Evolutionary conservation across 2,888 invertebrate genomes (phyloP).

Genomic region (Ametastegia equiseti): DNA sequence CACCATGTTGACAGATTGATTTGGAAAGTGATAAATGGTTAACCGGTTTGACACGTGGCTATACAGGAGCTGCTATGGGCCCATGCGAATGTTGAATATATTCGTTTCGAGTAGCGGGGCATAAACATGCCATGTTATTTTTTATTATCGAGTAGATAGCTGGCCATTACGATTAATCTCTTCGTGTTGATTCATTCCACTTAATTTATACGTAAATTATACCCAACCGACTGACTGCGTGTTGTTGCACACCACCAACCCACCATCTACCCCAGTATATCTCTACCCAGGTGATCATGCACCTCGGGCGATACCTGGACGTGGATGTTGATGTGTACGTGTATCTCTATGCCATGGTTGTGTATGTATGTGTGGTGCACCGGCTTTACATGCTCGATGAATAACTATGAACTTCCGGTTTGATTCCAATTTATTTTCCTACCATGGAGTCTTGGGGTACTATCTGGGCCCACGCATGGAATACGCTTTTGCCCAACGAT

Average conservation of each 20-base stretch:
- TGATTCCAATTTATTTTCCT: constrained; percentile 44
- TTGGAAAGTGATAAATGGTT: neutral
- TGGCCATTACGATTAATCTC: constrained; percentile 66
- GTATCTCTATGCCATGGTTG: neutral
- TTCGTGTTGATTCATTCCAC: constrained; percentile 71
- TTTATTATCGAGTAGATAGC: constrained; percentile 36
- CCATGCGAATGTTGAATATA: neutral
- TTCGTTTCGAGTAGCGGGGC: neutral
- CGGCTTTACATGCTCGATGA: constrained; percentile 65
- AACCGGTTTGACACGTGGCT: constrained; percentile 8
- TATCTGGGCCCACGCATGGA: neutral
- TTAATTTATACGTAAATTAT: constrained; percentile 73
- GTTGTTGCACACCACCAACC: constrained; percentile 33
- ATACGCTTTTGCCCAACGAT: neutral
- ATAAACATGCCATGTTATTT: constrained; percentile 19
- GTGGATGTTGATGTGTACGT: neutral
- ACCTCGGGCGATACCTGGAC: neutral
- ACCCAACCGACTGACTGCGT: constrained; percentile 64
- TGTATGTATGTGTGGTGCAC: neutral
- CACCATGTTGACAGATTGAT: constrained; percentile 2
- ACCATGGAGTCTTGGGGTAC: constrained; percentile 6
- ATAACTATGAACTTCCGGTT: constrained; percentile 73
- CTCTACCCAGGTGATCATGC: constrained; percentile 18
- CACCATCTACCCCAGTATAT: constrained; percentile 9
- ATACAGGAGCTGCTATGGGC: neutral